A percentile compares a stretch with the other conserved stretches of the same genome.
These are phyloP conservation scores for Siniperca scherzeri DNA, from an alignment of 2,797 vertebrate species.

Conservation along the genomic window DNA sequence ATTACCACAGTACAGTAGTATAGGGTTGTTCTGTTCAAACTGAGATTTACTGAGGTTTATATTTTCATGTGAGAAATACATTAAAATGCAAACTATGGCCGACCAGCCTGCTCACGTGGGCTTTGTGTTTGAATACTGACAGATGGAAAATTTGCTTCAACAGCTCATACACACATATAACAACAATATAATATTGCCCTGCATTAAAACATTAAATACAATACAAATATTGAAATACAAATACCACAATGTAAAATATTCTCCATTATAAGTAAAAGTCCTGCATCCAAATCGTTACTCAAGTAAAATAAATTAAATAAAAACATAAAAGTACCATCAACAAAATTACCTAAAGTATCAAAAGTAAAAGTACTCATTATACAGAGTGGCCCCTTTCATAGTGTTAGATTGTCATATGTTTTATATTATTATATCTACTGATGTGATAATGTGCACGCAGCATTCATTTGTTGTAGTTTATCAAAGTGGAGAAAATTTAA, in stretches of 20 bases:
- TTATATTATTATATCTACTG: neutral
- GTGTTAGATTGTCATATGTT: neutral
- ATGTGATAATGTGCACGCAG: neutral
- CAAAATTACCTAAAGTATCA: neutral
- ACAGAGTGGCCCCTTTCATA: neutral
- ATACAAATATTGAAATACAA: neutral
- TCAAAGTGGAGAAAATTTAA: neutral
- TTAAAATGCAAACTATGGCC: constrained; percentile 29
- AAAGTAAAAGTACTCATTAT: neutral
- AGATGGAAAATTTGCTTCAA: constrained; percentile 18
- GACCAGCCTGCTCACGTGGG: constrained; percentile 8
- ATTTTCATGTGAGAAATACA: constrained; percentile 34
- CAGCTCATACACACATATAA: constrained; percentile 9
- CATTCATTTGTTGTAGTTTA: neutral
- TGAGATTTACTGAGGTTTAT: constrained; percentile 16
- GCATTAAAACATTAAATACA: constrained; percentile 1
- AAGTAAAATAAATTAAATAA: neutral
- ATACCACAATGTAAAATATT: neutral
- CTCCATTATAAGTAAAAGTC: neutral
- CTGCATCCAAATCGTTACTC: neutral
- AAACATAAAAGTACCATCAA: neutral
- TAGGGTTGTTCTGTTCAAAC: neutral
- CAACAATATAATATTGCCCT: constrained; percentile 1
- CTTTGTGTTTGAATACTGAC: constrained; percentile 7
- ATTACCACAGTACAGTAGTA: neutral